Conservation (phyloP, 2,797 vertebrate species). For the Intellagama lesueurii region DNA sequence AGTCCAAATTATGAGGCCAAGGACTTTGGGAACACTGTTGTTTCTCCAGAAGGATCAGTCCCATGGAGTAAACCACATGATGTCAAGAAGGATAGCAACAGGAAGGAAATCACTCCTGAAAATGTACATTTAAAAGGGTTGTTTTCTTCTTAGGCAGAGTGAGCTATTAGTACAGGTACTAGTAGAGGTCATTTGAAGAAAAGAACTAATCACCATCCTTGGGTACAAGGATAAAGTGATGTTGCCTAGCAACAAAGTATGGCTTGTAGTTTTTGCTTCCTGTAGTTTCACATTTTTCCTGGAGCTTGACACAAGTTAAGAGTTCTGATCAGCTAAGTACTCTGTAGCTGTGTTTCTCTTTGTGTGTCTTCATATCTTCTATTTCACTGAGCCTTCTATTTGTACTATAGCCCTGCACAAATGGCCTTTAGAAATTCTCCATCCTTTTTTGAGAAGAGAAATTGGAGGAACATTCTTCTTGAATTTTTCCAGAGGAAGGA, state of each 20-base stretch:
- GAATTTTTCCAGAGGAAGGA: no score
- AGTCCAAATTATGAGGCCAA: no score
- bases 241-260: not conserved
- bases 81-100: no score
- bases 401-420: no score
- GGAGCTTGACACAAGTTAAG: not conserved
- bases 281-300: not conserved
- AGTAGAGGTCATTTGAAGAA: not conserved
- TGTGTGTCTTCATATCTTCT: not conserved
- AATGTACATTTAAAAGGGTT: not conserved
- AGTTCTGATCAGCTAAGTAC: not conserved
- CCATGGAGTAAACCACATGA: no score
- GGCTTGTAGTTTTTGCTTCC: not conserved
- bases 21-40: no score
- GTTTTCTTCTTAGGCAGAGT: not conserved
- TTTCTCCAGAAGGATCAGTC: no score
- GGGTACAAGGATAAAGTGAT: not conserved
- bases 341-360: not conserved
- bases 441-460: no score
- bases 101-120: not conserved
- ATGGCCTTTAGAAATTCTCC: no score
- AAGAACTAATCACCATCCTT: not conserved
- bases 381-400: no score
- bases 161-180: not conserved
- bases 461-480: no score